phyloP scores from a whole-genome alignment of 1,140 invertebrate genomes.

The Drosophila cardini region DNA sequence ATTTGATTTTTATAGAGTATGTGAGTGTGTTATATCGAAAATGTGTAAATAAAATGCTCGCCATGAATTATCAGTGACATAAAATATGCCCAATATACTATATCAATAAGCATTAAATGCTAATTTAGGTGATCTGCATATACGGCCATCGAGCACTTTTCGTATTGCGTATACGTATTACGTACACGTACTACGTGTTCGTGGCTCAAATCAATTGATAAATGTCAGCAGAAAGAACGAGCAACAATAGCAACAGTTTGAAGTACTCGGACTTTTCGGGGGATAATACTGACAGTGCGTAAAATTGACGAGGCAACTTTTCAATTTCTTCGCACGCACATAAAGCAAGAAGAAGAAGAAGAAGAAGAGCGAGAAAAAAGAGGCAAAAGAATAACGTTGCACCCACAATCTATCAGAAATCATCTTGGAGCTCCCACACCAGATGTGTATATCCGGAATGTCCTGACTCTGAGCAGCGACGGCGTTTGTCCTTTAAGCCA shows the following conservation, averaged over 20 bases:
- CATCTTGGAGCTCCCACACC: not conserved
- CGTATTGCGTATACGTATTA: not conserved
- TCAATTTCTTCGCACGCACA: slow-evolving; percentile 22
- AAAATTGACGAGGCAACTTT: slow-evolving; percentile 24
- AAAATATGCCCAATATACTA: not conserved
- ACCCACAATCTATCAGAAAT: slow-evolving; percentile 19
- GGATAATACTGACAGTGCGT: slow-evolving; percentile 15
- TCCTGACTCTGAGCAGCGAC: slow-evolving; percentile 54
- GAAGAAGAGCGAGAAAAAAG: not conserved
- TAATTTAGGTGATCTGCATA: slow-evolving; percentile 7
- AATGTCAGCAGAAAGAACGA: slow-evolving; percentile 42
- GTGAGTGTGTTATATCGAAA: not conserved
- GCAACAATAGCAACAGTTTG: slow-evolving; percentile 3
- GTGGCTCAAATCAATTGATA: slow-evolving; percentile 66
- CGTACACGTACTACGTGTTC: not conserved
- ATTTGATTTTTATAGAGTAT: not conserved
- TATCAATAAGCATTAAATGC: slow-evolving; percentile 30
- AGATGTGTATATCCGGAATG: slow-evolving; percentile 24
- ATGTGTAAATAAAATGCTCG: not conserved
- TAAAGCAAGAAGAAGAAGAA: not conserved
- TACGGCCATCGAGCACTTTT: not conserved
- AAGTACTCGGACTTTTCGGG: not conserved
- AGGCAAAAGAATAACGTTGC: not conserved
- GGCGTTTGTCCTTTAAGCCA: slow-evolving; percentile 70
- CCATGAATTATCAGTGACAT: not conserved